phyloP scores from a whole-genome alignment of 1,140 invertebrate species.

The Contarinia nasturtii region DNA sequence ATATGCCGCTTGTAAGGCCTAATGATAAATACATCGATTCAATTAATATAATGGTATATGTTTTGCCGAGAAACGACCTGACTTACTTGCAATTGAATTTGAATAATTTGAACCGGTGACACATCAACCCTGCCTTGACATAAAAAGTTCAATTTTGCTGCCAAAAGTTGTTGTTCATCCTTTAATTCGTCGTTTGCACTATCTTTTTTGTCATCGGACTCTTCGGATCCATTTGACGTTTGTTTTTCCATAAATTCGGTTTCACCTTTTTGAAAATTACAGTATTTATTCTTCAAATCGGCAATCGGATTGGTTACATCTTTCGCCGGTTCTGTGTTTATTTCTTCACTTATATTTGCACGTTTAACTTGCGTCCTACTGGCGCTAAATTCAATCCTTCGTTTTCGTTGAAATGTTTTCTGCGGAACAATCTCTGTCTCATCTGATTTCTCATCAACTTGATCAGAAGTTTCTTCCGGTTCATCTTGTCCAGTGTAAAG shows the following conservation, averaged over 20 bases:
- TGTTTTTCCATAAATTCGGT: too few species aligned
- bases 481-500: not conserved
- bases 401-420: slow-evolving; percentile 21
- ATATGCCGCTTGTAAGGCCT: slow-evolving; percentile 44
- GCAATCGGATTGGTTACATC: not conserved
- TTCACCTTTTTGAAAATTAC: too few species aligned
- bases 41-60: too few species aligned
- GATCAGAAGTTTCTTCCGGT: not conserved
- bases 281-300: too few species aligned
- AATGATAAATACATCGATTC: slow-evolving; percentile 8
- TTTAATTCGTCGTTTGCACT: not conserved
- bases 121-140: slow-evolving; percentile 35
- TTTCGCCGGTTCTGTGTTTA: not conserved
- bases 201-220: not conserved
- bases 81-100: slow-evolving; percentile 41
- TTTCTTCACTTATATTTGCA: not conserved
- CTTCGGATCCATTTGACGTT: not conserved
- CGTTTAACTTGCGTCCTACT: not conserved
- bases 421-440: slow-evolving; percentile 9
- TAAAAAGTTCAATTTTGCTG: slow-evolving; percentile 42
- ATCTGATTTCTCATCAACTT: not conserved
- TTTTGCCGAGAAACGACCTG: too few species aligned
- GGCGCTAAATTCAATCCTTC: slow-evolving; percentile 11
- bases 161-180: slow-evolving; percentile 10
- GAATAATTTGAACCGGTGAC: slow-evolving; percentile 41